Evolutionary conservation across 2,113 vertebrate species (phyloP).

Genomic region (Tylochromis polylepis): DNA sequence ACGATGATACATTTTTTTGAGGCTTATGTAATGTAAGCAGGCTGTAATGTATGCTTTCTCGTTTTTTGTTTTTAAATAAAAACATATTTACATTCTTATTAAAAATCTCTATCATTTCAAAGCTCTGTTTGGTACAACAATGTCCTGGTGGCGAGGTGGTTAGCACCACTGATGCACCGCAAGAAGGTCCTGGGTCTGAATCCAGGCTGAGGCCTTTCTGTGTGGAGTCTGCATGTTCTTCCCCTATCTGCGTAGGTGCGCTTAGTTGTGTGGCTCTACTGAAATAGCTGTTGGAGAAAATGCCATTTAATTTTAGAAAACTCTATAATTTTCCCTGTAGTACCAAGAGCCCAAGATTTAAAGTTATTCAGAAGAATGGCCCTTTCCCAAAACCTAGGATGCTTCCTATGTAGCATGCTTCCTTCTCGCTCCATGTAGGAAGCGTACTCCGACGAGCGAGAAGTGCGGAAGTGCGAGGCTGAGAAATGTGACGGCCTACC

Average conservation of each 20-base stretch:
- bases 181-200: not conserved
- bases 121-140: not conserved
- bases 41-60: not conserved
- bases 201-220: not conserved
- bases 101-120: not conserved
- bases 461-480: too few relatives aligned
- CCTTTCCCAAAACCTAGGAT: too few relatives aligned
- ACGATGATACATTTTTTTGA: not conserved
- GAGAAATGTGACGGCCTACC: too few relatives aligned
- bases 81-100: not conserved
- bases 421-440: too few relatives aligned
- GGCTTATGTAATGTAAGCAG: not conserved
- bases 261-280: not conserved
- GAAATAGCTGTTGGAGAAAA: not conserved
- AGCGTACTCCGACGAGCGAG: too few relatives aligned
- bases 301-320: not conserved
- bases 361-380: not conserved
- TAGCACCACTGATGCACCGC: not conserved
- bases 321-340: fast-evolving
- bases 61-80: fast-evolving
- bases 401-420: too few relatives aligned
- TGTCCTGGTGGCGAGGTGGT: not conserved
- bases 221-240: not conserved
- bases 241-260: not conserved
- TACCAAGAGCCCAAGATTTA: not conserved